A percentile compares a stretch with the other conserved stretches of the same genome.
Evolutionary conservation across 1,140 invertebrate genomes (phyloP).

Genomic region (Drosophila pandora): DNA sequence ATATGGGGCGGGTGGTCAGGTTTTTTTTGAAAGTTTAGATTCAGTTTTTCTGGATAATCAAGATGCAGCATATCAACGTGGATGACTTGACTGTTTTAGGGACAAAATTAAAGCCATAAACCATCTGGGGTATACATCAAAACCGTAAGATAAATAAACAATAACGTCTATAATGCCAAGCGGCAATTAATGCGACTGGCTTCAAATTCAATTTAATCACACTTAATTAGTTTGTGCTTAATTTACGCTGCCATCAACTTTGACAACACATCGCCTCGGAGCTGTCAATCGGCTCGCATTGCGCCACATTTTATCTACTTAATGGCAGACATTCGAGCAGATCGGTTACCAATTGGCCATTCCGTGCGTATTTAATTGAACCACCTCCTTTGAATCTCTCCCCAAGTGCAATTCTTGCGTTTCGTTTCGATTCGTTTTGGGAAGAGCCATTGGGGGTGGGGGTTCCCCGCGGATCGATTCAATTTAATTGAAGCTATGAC

Average conservation of each 20-base stretch:
- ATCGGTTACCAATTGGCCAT: background rate
- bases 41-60: constrained; percentile 1
- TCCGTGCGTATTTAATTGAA: background rate
- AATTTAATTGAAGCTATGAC: background rate
- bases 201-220: constrained; percentile 7
- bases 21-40: constrained; percentile 1
- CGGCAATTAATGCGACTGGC: background rate
- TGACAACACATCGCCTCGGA: constrained; percentile 2
- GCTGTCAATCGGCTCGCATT: constrained; percentile 4
- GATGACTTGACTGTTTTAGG: background rate
- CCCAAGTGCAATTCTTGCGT: background rate
- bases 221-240: constrained; percentile 16
- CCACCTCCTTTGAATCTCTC: constrained; percentile 6
- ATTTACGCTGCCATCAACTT: constrained; percentile 11
- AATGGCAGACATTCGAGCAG: constrained; percentile 1
- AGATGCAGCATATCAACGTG: background rate
- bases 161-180: background rate
- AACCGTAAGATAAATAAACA: background rate
- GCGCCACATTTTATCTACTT: constrained; percentile 6
- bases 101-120: background rate
- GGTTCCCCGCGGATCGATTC: background rate
- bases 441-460: too few species aligned
- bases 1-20: background rate
- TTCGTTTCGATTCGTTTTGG: background rate
- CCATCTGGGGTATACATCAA: background rate